Evolutionary conservation across 1,140 invertebrate genomes (phyloP).

Genomic region (Fragariocoptes setiger): DNA sequence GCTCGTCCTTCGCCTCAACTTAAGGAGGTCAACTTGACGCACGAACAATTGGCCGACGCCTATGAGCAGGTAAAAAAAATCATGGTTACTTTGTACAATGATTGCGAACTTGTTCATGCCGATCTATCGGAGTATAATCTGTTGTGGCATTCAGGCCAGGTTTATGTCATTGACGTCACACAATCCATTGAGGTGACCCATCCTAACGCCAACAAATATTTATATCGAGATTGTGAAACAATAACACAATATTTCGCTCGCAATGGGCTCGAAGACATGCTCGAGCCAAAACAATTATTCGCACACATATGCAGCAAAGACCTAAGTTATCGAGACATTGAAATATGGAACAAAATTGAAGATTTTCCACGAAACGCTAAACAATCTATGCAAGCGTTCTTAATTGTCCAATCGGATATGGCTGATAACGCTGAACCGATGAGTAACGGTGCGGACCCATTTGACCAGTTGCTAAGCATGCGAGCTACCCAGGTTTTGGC

Average conservation of each 20-base stretch:
- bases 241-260: constrained; percentile 17
- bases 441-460: no score
- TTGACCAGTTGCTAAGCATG: no score
- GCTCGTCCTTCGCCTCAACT: constrained; percentile 43
- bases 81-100: constrained; percentile 37
- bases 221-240: constrained; percentile 47
- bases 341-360: neutral
- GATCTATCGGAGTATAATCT: constrained; percentile 76
- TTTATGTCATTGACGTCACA: constrained; percentile 64
- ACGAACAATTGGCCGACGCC: constrained; percentile 1
- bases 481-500: no score
- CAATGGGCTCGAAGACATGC: neutral
- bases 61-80: constrained; percentile 13
- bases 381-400: no score
- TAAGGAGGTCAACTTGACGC: constrained; percentile 25
- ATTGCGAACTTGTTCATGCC: constrained; percentile 52
- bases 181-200: constrained; percentile 54
- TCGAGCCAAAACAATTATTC: neutral
- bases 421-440: no score
- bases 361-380: neutral
- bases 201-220: constrained; percentile 40
- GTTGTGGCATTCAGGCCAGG: constrained; percentile 37
- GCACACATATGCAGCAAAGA: neutral
- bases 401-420: no score
- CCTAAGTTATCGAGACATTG: neutral